These are phyloP conservation scores for Crocodylus rhombifer DNA, from an alignment of 2,797 vertebrate species.

Conservation along the genomic window DNA sequence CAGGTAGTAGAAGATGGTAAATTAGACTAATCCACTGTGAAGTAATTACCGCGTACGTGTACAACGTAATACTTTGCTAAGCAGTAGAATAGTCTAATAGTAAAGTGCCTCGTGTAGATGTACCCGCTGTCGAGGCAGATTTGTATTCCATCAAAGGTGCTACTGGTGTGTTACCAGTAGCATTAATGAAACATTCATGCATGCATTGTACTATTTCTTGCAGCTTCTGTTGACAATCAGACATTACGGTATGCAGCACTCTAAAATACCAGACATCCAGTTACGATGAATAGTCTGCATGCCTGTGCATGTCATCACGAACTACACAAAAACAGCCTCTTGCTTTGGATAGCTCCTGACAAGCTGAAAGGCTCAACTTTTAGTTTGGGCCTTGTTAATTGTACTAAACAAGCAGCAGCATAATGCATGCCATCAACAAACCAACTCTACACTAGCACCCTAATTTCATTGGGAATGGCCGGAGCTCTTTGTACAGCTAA, in stretches of 20 bases:
- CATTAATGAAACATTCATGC: neutral
- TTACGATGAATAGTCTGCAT: neutral
- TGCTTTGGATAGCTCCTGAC: neutral
- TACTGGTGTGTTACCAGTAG: neutral
- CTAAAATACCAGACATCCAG: neutral
- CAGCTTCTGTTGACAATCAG: neutral
- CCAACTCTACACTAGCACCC: accelerated
- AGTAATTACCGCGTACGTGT: no score
- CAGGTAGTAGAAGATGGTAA: no score
- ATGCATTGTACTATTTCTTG: neutral
- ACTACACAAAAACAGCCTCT: neutral
- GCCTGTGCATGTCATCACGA: neutral
- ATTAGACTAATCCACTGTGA: no score
- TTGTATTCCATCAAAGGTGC: neutral
- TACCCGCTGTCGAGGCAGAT: no score
- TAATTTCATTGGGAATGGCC: neutral
- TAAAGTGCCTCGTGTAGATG: no score
- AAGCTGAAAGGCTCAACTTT: neutral
- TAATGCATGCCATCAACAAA: neutral
- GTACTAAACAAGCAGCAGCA: neutral
- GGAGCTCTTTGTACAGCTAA: neutral
- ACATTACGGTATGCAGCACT: neutral
- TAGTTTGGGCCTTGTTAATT: neutral
- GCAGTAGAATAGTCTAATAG: no score
- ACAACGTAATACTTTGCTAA: no score